Conservation (phyloP, 2,888 invertebrate genomes). For the Phalera bucephala region DNA sequence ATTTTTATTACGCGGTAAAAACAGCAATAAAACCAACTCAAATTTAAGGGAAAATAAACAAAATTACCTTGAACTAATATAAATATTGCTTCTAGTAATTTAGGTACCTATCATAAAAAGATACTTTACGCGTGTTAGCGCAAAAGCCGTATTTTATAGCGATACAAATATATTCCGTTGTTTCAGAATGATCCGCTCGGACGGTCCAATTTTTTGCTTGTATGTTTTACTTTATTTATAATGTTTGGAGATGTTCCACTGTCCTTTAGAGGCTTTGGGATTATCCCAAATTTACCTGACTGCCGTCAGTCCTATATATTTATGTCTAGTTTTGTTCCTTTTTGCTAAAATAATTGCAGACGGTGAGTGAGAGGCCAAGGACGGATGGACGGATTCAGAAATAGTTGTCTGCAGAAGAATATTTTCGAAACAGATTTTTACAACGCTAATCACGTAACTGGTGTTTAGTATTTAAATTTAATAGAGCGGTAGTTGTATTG, state of each 20-base stretch:
- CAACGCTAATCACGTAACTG: background rate
- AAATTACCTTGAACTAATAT: no score
- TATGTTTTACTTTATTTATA: conserved; percentile 6
- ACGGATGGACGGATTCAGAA: conserved; percentile 5
- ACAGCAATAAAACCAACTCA: no score
- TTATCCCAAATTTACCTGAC: conserved; percentile 21
- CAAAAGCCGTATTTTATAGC: no score
- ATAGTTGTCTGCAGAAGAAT: conserved; percentile 15
- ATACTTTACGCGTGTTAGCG: no score
- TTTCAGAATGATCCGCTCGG: background rate
- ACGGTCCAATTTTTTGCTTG: conserved; percentile 13
- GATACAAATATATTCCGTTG: no score
- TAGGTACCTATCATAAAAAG: no score
- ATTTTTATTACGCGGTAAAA: no score
- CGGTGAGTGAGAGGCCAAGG: conserved; percentile 11
- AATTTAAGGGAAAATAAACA: no score
- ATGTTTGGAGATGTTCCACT: conserved; percentile 4
- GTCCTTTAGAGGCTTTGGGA: conserved; percentile 18
- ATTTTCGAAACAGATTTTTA: background rate
- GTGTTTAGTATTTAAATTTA: background rate
- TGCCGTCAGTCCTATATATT: conserved; percentile 19
- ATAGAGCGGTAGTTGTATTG: no score
- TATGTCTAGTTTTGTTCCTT: conserved; percentile 10
- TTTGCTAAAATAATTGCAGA: conserved; percentile 7
- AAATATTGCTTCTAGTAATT: no score